Conservation (phyloP, 2,888 invertebrate genomes). For the Leptinotarsa peninsularis region DNA sequence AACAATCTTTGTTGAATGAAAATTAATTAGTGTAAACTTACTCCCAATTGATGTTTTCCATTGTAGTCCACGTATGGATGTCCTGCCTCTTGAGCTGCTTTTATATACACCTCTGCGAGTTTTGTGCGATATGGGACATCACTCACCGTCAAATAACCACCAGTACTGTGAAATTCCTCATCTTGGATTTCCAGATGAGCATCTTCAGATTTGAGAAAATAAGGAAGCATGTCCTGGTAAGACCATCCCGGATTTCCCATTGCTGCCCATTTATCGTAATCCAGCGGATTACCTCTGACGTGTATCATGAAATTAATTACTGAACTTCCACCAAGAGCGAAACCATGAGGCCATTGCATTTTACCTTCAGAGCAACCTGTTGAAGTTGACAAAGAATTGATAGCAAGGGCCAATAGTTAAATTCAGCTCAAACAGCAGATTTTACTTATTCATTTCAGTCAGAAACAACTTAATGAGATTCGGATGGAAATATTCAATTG, state of each 20-base stretch:
- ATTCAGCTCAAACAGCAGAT: no score
- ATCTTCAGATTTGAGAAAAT: conserved; percentile 62
- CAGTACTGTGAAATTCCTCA: conserved; percentile 62
- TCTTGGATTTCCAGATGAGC: conserved; percentile 53
- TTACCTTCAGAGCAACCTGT: background rate
- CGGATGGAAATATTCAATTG: no score
- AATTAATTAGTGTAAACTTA: conserved; percentile 24
- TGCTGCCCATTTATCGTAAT: conserved; percentile 76
- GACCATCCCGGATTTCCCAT: conserved; percentile 71
- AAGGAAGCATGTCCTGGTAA: conserved; percentile 65
- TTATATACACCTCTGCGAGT: conserved; percentile 69
- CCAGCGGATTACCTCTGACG: conserved; percentile 72
- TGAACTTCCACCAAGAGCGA: conserved; percentile 74
- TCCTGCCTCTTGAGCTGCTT: conserved; percentile 75
- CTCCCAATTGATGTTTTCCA: conserved; percentile 73
- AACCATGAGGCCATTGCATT: conserved; percentile 24
- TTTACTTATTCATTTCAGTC: no score
- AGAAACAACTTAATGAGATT: no score
- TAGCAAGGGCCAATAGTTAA: no score
- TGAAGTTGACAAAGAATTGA: no score
- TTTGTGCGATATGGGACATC: conserved; percentile 65
- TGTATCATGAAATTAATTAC: conserved; percentile 88
- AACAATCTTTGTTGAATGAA: no score
- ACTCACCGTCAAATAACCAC: conserved; percentile 61
- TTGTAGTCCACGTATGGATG: conserved; percentile 67